Base-by-base conservation (phyloP, 2,888 invertebrate species). In the Dromius quadrimaculatus region DNA sequence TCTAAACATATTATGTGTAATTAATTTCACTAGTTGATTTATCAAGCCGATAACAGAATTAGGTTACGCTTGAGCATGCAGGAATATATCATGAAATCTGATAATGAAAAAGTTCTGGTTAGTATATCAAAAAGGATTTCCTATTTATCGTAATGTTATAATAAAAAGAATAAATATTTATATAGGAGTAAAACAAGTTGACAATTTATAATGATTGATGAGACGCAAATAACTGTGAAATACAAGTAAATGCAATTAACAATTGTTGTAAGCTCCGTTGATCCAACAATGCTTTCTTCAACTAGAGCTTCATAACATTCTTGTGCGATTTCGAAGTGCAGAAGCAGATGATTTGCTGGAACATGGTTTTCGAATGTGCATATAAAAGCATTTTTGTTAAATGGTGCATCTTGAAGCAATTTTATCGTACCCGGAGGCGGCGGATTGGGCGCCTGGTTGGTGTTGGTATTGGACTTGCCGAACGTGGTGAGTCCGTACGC, bases 401-500 rank as follows among this genome's bases (percentile, higher is more conserved):
- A n/a, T n/a, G 9, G 9, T 38, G 38, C 2, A n/a, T 3, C 2
- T 38, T n/a, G 13, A 45, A 45, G 17, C 45, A 28, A n/a, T n/a
- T n/a, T n/a, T 61, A 23, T 74, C 77, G 77, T 80, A 81, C 80
- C 80, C 75, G 74, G 74, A 72, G 75, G 76, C 71, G 75, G 77
- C n/a, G 74, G 75, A 15, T 75, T 76, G 45, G 74, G 71, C 19
- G 71, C 72, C 72, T 75, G 77, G 50, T 73, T 76, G 2, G 11
- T 9, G 72, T 75, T 75, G 63, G 76, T 77, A 28, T 69, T 77
- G 59, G 82, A 77, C 76, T 82, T 83, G 41, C 83, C 83, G 75
- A 82, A 83, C 22, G 83, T 82, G 15, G 82, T 81, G 57, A 83
- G 78, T 71, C 83, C 83, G 74, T 83, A 81, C 71, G 83, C 83